These are phyloP conservation scores for Gymnocypris eckloni DNA, from an alignment of 2,797 vertebrate genomes.

Conservation along the genomic window DNA sequence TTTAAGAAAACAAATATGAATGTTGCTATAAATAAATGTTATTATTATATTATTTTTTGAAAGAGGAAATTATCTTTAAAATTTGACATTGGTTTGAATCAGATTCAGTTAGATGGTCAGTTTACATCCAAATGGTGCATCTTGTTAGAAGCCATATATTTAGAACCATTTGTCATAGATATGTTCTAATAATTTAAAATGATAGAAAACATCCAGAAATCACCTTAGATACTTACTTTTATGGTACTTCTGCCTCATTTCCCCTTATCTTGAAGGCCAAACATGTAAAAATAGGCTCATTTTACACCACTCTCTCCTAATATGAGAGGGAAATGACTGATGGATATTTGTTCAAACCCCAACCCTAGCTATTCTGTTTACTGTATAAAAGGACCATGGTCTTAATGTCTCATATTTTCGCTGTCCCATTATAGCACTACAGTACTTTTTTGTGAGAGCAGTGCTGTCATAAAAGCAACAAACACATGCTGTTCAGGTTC, in stretches of 20 bases:
- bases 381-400: not conserved
- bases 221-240: not conserved
- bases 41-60: too few relatives aligned
- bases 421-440: not conserved
- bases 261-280: not conserved
- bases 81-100: too few relatives aligned
- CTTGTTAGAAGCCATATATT: not conserved
- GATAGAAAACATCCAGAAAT: not conserved
- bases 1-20: too few relatives aligned
- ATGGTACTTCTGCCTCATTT: not conserved
- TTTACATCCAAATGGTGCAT: not conserved
- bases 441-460: not conserved
- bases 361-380: not conserved
- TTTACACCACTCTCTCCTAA: not conserved
- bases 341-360: not conserved
- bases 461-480: not conserved
- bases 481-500: constrained; percentile 6
- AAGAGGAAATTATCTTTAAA: too few relatives aligned
- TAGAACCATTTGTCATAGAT: not conserved
- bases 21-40: too few relatives aligned
- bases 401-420: not conserved
- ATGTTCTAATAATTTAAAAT: not conserved
- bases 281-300: not conserved
- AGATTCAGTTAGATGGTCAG: not conserved
- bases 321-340: not conserved